Base-by-base conservation (phyloP, 2,113 vertebrate species). In the Gallinago undulata region DNA sequence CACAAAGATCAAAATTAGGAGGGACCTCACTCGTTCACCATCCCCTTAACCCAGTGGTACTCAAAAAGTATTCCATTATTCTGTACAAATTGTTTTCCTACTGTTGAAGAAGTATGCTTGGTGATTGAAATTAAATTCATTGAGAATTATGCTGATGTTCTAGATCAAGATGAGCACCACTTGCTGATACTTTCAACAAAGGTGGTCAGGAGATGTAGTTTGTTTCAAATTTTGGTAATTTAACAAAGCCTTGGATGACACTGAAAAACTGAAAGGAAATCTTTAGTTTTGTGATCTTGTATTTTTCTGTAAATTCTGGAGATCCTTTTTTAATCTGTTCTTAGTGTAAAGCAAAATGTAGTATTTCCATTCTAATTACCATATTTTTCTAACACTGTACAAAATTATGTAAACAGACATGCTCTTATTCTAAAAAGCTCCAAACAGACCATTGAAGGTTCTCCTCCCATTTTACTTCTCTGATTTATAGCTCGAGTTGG, bases 401-500 rank as follows among this genome's bases (percentile, higher is more conserved):
- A 51, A 31, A 88, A 93, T 24, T 92, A 31, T 88, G 77, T 74
- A 88, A 90, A 86, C 82, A 96, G 90, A 86, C 83, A 28, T n/a
- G 51, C 33, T 94, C 63, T 66, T 86, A 35, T 28, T 93, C 56
- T 77, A 67, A 92, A 96, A 88, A 81, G 39, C 60, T 90, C 79
- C 33, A 82, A 95, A 70, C 83, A 93, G 83, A 72, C 83, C 90
- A 75, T 28, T 87, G 76, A 95, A 92, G 51, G 79, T 64, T 95
- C 48, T 51, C 76, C 92, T 92, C 87, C 94, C 39, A 37, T 90
- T 96, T 90, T 87, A 43, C 88, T 94, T 72, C 25, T 43, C 68
- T 96, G 90, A 86, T 97, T 97, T 96, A 96, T 92, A 89, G 85
- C 76, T 91, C 17, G 67, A 91, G 72, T 81, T 96, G 96, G 93